These are phyloP conservation scores for Eupelmus urozonus DNA, from an alignment of 2,888 invertebrate species.

Conservation along the genomic window DNA sequence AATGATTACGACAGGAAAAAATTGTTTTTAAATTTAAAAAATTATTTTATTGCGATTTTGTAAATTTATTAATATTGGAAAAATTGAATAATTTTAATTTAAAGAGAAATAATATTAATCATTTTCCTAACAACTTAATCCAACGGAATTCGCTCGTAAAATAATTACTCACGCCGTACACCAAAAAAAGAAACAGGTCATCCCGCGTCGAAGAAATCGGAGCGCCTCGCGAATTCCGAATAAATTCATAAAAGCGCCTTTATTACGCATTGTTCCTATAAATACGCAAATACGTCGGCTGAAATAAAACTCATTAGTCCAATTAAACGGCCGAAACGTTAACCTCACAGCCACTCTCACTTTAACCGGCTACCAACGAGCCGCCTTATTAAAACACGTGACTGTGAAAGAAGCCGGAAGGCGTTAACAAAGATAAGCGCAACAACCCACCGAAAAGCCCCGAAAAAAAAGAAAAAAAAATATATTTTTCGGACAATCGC, in stretches of 20 bases:
- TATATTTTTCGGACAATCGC: conserved; percentile 23
- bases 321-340: conserved; percentile 1
- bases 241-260: conserved; percentile 10
- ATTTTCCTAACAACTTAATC: not conserved
- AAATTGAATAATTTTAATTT: too few relatives aligned
- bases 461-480: conserved; percentile 10
- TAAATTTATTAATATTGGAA: too few relatives aligned
- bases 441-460: not conserved
- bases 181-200: too few relatives aligned
- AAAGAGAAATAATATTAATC: not conserved
- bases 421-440: not conserved
- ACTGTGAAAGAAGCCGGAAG: not conserved
- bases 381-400: conserved; percentile 15
- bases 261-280: conserved; percentile 19
- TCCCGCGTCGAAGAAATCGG: too few relatives aligned
- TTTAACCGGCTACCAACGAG: conserved; percentile 8
- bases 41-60: too few relatives aligned
- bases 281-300: not conserved
- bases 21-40: too few relatives aligned
- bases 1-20: not conserved
- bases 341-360: not conserved
- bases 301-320: conserved; percentile 26
- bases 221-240: not conserved
- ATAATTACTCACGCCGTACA: too few relatives aligned
- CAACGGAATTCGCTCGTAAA: not conserved